Conservation (phyloP, 2,797 vertebrate species). For the Paedocypris micromegethes region DNA sequence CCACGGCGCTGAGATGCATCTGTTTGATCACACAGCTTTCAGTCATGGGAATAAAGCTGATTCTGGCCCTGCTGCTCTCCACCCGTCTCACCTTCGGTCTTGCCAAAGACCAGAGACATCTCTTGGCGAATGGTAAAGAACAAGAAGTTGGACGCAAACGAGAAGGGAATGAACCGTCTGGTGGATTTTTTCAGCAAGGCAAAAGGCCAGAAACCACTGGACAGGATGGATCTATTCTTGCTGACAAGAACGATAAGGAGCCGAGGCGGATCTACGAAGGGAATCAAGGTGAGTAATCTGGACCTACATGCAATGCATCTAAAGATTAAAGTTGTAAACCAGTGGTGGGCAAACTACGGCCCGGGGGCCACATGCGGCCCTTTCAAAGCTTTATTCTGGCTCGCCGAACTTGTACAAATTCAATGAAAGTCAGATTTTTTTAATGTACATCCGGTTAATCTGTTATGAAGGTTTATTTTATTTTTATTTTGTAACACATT, state of each 20-base stretch:
- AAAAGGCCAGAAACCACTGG: constrained; percentile 53
- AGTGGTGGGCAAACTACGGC: too few relatives aligned
- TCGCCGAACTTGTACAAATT: too few relatives aligned
- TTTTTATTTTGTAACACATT: too few relatives aligned
- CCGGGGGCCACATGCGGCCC: too few relatives aligned
- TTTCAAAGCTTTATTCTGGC: too few relatives aligned
- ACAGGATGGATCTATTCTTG: constrained; percentile 59
- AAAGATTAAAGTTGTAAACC: not conserved
- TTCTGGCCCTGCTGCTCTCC: constrained; percentile 65
- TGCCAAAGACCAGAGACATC: constrained; percentile 49
- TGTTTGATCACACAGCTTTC: constrained; percentile 34
- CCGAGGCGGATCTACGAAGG: constrained; percentile 73
- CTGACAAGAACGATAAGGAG: constrained; percentile 64
- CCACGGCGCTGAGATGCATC: constrained; percentile 33
- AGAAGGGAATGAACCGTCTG: constrained; percentile 36
- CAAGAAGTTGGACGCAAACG: constrained; percentile 47
- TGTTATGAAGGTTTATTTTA: too few relatives aligned
- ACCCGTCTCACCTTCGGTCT: constrained; percentile 57
- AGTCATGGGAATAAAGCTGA: constrained; percentile 50
- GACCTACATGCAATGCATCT: not conserved
- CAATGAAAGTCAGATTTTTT: too few relatives aligned
- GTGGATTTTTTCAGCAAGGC: constrained; percentile 2
- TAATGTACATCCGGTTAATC: too few relatives aligned
- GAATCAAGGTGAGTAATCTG: constrained; percentile 76
- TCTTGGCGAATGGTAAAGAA: constrained; percentile 50